Evolutionary conservation across 2,797 vertebrate species (phyloP), one percentile per base, ranked within the genome.

Genomic region (Natrix natrix): DNA sequence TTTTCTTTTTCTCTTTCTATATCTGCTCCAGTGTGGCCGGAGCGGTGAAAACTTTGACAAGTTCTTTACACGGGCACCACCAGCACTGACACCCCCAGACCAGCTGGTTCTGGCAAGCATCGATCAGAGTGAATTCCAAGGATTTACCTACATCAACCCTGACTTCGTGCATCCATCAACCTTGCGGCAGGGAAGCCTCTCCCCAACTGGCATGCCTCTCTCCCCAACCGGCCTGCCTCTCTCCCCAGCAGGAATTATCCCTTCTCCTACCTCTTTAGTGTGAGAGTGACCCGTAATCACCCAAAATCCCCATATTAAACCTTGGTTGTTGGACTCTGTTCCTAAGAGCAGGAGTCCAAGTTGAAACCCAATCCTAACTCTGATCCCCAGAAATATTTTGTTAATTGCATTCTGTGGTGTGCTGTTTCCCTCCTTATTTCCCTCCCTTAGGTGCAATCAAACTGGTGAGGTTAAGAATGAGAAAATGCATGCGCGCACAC

Each of bases 1-100:
- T 63, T 43, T 52, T 26, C 54, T 61, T 61, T 63, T 22, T 37
- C 66, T 61, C 52, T 66, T 22, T 89, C 37, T 32, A 28, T 0
- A 12, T 24, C 24, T 11, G 3, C 0, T 55, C 55, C 96, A 99
- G 99, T 98, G 98, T 63, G 99, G 99, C 37, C 98, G 94, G 92
- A 99, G 98, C 89, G 98, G 98, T 0, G 99, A 99, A 97, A 99
- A 99, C 95, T 99, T 99, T 59, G 99, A 99, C 97, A 98, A 98
- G 95, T 99, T 99, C 97, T 99, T 99, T 97, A 99, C 99, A 0
- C 97, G 97, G 12, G 98, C 98, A 28, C 97, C 98, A 0, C 98
- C 99, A 0, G 98, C 97, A 1, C 97, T 99, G 94, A 99, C 99
- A 0, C 99, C 99, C 3, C 99, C 99, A 1, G 99, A 99, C 96